phyloP scores from a whole-genome alignment of 2,797 vertebrate genomes.

The Tragopan temminckii region DNA sequence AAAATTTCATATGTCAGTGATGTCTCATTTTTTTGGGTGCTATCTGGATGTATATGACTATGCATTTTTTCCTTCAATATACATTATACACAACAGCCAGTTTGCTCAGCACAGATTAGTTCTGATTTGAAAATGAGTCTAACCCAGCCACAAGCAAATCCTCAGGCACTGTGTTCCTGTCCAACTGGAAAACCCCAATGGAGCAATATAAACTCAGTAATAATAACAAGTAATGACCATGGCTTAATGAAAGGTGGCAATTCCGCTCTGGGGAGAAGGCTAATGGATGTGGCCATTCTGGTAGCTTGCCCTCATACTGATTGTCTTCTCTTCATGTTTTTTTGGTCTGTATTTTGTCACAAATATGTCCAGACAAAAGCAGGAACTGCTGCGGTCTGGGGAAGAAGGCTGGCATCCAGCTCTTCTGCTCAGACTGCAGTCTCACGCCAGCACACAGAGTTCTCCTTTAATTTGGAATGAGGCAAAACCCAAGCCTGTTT shows the following conservation, averaged over 20 bases:
- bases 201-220: neutral
- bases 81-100: neutral
- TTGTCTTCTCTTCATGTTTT: neutral
- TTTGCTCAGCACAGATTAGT: neutral
- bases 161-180: neutral
- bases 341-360: neutral
- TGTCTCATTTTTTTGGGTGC: neutral
- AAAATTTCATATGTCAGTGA: neutral
- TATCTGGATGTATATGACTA: neutral
- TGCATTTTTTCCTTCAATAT: constrained; percentile 9
- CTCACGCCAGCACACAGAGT: neutral
- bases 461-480: neutral
- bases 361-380: neutral
- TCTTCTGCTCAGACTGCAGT: neutral
- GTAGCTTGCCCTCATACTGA: neutral
- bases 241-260: neutral
- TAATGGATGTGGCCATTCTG: neutral
- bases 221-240: neutral
- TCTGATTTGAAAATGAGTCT: neutral
- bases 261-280: neutral
- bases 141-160: neutral
- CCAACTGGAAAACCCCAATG: neutral
- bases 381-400: neutral
- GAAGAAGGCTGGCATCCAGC: neutral
- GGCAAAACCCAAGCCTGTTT: neutral